Base-by-base conservation (phyloP, 1,140 invertebrate species). In the Holcopasites calliopsidis region DNA sequence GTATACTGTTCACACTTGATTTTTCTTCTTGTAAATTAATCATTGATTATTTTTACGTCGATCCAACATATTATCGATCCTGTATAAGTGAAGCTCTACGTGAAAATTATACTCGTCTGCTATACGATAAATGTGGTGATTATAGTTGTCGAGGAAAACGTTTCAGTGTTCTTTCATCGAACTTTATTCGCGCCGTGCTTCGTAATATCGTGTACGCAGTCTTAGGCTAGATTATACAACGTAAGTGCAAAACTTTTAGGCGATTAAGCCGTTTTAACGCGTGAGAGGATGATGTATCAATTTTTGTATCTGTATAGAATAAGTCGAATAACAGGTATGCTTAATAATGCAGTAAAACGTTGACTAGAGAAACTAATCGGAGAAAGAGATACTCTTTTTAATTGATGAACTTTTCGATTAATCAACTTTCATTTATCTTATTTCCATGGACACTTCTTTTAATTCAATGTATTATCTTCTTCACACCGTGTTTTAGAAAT, bases 261-360 rank as follows among this genome's bases (percentile, higher is more conserved):
- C 82, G 76, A 78, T 79, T 90, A 90, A 89, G 83, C 80, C 84
- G 82, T 88, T 88, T 88, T 83, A 88, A 74, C 83, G 76, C 90
- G 86, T 86, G 85, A 82, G 87, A 90, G 87, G 88, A 91, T n/a
- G n/a, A n/a, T 90, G 90, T 90, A 90, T 88, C 84, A 76, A 89
- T 88, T 91, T 74, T 91, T 90, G 87, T 91, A 90, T 88, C 86
- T 91, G 87, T 91, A 91, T 90, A 89, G 85, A 88, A 61, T 81
- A 84, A 85, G 82, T 86, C 74, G 69, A 55, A 54, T 75, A 77
- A 85, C 77, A 77, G 78, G 73, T 85, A 76, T 83, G 80, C 52
- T 77, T 70, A 81, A 77, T 73, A 66, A 42, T 74, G 55, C 71
- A 74, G 71, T 74, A 54, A 60, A 68, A 64, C 78, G 65, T 70